Evolutionary conservation across 2,113 vertebrate genomes (phyloP), one percentile per base, ranked within the genome.

Genomic region (Struthidea cinerea): DNA sequence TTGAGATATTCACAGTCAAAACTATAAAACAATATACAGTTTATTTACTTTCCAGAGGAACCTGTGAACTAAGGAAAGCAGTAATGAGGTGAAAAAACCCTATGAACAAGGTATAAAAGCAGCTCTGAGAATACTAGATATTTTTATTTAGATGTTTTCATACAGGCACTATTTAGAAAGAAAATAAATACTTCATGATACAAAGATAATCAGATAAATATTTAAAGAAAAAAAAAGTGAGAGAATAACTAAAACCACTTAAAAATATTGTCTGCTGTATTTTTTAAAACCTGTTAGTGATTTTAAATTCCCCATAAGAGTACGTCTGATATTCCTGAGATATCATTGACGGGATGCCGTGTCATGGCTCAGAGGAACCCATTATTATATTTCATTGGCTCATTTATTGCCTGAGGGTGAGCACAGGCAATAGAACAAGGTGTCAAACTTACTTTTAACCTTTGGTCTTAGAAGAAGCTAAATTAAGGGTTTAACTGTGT

Each of bases 371-470:
- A 84, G 90, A 91, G 95, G 95, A 95, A 97, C 75, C 95, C 91
- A 96, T 97, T 97, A 96, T 97, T 97, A 80, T 95, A 94, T 97
- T 96, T 97, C 92, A 93, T 95, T 97, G 87, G 86, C 85, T 97
- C 92, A 71, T 97, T 97, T 97, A 96, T 97, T 98, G 97, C 92
- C 94, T 82, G 69, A 96, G 94, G 96, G 94, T 95, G 65, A 96
- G 90, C 82, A 83, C 84, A 96, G 94, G 86, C 96, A 97, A 68
- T 94, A 97, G 96, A 97, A 95, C 77, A 96, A 93, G 57, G 52
- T 97, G 96, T 97, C 97, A 97, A 96, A 89, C 84, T 97, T 92
- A 95, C 91, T 97, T 97, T 97, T 97, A 98, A 98, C 97, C 96
- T 97, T 95, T 96, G 90, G 82, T 93, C 80, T 94, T 94, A 56